These are phyloP conservation scores for Graphium colonna DNA, from an alignment of 2,888 invertebrate genomes.

Conservation along the genomic window DNA sequence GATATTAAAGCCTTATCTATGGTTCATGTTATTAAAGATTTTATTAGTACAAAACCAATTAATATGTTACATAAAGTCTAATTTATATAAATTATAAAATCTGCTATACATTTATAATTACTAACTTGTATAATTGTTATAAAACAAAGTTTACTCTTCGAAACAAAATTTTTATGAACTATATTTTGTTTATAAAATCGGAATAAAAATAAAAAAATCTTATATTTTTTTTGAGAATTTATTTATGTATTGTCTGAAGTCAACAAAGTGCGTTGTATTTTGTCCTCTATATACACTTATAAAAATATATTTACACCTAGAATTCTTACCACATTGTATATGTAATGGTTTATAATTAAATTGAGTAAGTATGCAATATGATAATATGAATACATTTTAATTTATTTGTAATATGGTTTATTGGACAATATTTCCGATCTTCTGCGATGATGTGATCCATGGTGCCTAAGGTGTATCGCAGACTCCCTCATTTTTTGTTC, in stretches of 20 bases:
- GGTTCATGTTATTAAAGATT: too few species aligned
- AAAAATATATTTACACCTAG: constrained; percentile 62
- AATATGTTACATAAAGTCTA: too few species aligned
- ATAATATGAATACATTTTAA: constrained; percentile 28
- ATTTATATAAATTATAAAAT: too few species aligned
- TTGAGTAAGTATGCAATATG: constrained; percentile 25
- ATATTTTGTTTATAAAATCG: too few species aligned
- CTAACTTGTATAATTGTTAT: too few species aligned
- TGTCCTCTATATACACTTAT: constrained; percentile 49
- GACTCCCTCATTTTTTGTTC: constrained; percentile 68
- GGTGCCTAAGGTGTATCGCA: constrained; percentile 69
- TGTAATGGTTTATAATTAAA: constrained; percentile 36
- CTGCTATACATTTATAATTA: too few species aligned
- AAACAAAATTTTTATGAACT: too few species aligned
- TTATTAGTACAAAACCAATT: too few species aligned
- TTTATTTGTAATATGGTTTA: constrained; percentile 65
- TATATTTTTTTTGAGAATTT: constrained; percentile 41
- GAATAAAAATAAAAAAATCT: constrained; percentile 31
- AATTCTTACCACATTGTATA: constrained; percentile 45
- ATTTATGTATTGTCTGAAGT: constrained; percentile 59
- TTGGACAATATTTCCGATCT: constrained; percentile 60
- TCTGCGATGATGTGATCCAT: constrained; percentile 63
- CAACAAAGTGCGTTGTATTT: constrained; percentile 50
- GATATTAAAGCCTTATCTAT: too few species aligned
- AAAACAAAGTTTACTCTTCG: too few species aligned